Evolutionary conservation across 2,113 vertebrate species (phyloP).

Genomic region (Gnathonemus longibarbis): DNA sequence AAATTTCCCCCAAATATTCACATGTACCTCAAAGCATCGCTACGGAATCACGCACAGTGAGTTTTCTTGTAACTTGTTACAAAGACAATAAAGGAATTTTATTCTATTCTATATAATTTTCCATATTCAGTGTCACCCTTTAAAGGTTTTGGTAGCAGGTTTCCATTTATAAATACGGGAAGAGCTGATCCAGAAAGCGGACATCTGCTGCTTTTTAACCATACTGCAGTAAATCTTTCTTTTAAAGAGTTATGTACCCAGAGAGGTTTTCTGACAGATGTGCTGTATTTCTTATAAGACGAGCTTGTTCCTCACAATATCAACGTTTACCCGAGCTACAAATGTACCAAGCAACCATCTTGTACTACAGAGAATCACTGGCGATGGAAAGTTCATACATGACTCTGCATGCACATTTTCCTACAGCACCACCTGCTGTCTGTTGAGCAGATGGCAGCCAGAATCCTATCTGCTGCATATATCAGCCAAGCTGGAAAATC

Average conservation of each 20-base stretch:
- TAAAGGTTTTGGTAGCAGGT: background rate
- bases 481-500: background rate
- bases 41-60: background rate
- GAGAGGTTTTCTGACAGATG: background rate
- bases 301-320: background rate
- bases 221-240: background rate
- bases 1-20: background rate
- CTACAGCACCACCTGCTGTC: conserved; percentile 45
- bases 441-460: background rate
- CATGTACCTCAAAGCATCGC: background rate
- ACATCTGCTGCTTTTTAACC: background rate
- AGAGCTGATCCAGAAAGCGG: background rate
- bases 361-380: background rate
- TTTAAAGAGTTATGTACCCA: background rate
- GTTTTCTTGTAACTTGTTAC: background rate
- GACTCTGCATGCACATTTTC: background rate
- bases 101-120: background rate
- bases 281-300: background rate
- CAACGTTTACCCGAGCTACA: background rate
- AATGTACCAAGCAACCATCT: background rate
- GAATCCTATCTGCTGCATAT: background rate
- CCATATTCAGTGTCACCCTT: background rate
- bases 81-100: background rate
- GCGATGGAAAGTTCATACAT: background rate
- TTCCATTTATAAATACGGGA: background rate